Conservation (phyloP, 2,113 vertebrate genomes). For the Hymenochirus boettgeri region DNA sequence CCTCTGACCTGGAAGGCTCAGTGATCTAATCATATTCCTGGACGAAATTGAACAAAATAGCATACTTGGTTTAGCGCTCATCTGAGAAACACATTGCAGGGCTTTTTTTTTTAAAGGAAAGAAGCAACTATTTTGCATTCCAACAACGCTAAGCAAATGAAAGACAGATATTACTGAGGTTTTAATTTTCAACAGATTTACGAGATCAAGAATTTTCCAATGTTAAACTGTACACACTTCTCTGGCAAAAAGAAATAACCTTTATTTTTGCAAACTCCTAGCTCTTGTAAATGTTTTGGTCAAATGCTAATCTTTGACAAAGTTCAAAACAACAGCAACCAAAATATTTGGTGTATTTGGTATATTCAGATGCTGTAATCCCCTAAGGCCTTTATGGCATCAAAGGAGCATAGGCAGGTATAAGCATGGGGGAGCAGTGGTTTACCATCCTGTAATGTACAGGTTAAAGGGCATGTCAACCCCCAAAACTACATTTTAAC, state of each 20-base stretch:
- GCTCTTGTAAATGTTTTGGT: not conserved
- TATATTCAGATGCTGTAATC: too few species aligned
- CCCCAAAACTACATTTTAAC: too few species aligned
- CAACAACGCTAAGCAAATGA: constrained; percentile 63
- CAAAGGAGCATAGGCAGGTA: too few species aligned
- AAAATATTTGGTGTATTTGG: too few species aligned
- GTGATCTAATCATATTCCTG: constrained; percentile 69
- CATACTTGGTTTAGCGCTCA: constrained; percentile 51
- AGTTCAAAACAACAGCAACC: too few species aligned
- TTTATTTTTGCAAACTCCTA: not conserved
- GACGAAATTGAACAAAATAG: constrained; percentile 56
- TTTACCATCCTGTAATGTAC: too few species aligned
- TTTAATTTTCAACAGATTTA: constrained; percentile 47
- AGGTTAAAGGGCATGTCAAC: too few species aligned
- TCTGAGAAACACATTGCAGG: constrained; percentile 56
- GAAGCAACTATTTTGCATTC: constrained; percentile 58
- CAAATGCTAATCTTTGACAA: too few species aligned
- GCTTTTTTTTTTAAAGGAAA: constrained; percentile 52
- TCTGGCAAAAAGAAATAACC: not conserved
- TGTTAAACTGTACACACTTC: not conserved
- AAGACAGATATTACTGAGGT: constrained; percentile 65
- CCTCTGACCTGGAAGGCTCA: constrained; percentile 63
- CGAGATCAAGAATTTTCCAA: constrained; percentile 46
- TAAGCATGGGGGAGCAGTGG: too few species aligned
- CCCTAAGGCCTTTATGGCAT: too few species aligned